A percentile compares a stretch with the other conserved stretches of the same genome.
These are phyloP conservation scores for Lamellibrachia luymesi DNA, from an alignment of 1,140 invertebrate species.

Conservation along the genomic window DNA sequence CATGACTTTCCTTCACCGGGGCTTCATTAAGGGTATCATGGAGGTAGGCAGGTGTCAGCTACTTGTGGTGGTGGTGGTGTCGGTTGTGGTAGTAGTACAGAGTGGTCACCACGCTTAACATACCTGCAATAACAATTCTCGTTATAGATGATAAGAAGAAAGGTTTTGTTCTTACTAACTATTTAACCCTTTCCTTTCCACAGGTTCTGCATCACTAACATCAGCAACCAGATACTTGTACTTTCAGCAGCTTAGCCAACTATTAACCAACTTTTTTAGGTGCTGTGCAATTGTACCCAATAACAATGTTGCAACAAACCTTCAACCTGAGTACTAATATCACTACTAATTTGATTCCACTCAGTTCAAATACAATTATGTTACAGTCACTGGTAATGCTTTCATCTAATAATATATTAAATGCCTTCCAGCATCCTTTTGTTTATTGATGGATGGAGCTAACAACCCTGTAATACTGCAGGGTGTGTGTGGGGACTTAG, in stretches of 20 bases:
- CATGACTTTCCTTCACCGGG: constrained; percentile 34
- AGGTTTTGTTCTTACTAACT: background rate
- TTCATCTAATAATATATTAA: background rate
- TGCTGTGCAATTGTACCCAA: no score
- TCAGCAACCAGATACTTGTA: background rate
- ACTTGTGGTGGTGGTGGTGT: background rate
- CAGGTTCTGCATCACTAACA: background rate
- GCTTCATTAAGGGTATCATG: background rate
- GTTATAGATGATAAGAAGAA: no score
- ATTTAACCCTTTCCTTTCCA: background rate
- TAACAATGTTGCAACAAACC: no score
- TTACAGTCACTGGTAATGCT: no score
- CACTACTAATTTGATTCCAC: no score
- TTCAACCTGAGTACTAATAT: background rate
- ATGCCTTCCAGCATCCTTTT: background rate
- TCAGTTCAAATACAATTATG: no score
- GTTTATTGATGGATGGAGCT: no score
- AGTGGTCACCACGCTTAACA: no score
- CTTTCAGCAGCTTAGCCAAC: background rate
- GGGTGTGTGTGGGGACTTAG: no score
- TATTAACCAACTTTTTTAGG: no score
- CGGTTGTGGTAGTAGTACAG: background rate
- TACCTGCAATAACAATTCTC: background rate
- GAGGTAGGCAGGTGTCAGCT: background rate
- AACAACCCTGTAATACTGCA: no score